Evolutionary conservation across 2,888 invertebrate genomes (phyloP), one percentile per base, ranked within the genome.

Genomic region (Listrodromus nycthemerus): DNA sequence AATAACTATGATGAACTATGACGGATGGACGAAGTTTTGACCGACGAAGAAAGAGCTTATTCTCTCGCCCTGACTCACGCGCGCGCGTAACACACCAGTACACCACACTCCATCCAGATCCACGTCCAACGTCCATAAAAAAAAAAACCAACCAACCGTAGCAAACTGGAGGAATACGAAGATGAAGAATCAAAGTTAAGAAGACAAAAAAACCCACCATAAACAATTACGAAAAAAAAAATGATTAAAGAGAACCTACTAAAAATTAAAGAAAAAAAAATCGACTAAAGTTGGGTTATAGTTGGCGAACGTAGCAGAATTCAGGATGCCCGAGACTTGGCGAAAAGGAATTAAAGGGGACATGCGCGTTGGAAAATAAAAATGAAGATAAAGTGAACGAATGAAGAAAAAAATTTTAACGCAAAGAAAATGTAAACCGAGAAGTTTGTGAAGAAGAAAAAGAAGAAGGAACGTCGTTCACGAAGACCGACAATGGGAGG

Each of bases 31-130:
- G n/a, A 67, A 58, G 63, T 80, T 73, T 70, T 52, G 63, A 52
- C 73, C 69, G 76, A 73, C 27, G 58, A 66, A 73, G 50, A 52
- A 86, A 85, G 87, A 89, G 87, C 88, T 89, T 89, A 88, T 87
- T 89, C 85, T 88, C 89, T 88, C 86, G 88, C 86, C 83, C 88
- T 88, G 88, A 88, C 86, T 88, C 88, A 86, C 86, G 87, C 87
- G 83, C 89, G 89, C 89, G 88, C 87, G 85, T 80, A 86, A 88
- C 85, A 88, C 85, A 90, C 89, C 90, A 88, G 89, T 90, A 90
- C 88, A 92, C 92, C 91, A 91, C 92, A 92, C 92, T 93, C 93
- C 93, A 93, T 93, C 93, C 93, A 93, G 87, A 89, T 83, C 92
- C 92, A 92, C 93, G 93, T 93, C 93, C 92, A 92, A 92, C 84